Evolutionary conservation across 2,113 vertebrate genomes (phyloP).

Genomic region (Tenebrosternarchus preto): DNA sequence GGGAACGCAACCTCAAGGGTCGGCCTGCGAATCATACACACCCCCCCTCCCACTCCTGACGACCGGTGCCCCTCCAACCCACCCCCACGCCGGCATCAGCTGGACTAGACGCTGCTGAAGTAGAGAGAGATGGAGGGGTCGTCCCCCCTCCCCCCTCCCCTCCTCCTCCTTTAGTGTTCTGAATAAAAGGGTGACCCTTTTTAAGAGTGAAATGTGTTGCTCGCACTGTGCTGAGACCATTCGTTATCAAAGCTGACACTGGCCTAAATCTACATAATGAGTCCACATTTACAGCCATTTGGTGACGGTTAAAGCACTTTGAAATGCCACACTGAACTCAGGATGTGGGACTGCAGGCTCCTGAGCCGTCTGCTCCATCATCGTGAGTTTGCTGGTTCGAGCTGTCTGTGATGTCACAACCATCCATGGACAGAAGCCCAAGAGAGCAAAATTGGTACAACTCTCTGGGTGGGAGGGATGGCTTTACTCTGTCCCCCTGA

Average conservation of each 20-base stretch:
- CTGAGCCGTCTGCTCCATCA: no score
- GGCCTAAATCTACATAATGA: conserved; percentile 44
- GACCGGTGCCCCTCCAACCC: conserved; percentile 32
- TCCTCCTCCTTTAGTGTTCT: not conserved
- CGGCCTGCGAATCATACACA: conserved; percentile 67
- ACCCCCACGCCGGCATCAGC: conserved; percentile 54
- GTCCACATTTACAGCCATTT: conserved; percentile 6
- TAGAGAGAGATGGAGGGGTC: not conserved
- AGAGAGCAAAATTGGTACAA: no score
- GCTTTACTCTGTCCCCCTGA: no score
- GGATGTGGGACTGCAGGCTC: no score
- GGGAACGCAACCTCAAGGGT: conserved; percentile 81
- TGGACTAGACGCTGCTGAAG: conserved; percentile 50
- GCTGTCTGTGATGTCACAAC: no score
- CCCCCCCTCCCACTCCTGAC: conserved; percentile 57
- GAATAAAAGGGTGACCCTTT: conserved; percentile 51
- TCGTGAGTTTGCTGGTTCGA: no score
- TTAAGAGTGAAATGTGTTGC: conserved; percentile 32
- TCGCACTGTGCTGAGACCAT: conserved; percentile 33
- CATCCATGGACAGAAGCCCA: no score
- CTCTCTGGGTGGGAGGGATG: no score
- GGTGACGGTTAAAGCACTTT: no score
- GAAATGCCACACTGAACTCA: no score
- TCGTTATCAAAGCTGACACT: conserved; percentile 43
- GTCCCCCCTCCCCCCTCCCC: conserved; percentile 2